Evolutionary conservation across 1,140 invertebrate species (phyloP), one percentile per base, ranked within the genome.

Genomic region (Melitaea cinxia): DNA sequence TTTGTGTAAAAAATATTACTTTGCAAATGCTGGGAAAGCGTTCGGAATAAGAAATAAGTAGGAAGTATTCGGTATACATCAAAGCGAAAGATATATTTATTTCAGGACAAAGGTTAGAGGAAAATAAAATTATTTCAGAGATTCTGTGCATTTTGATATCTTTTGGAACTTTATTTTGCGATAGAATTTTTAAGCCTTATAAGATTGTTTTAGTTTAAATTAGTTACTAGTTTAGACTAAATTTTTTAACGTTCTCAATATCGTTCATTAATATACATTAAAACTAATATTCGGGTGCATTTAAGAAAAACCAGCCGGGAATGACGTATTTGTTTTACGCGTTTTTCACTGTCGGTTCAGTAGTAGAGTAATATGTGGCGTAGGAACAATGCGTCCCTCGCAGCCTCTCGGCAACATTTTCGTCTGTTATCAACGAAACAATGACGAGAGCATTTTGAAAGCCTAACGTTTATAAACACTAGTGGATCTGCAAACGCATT

Each of bases 391-490:
- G 26, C 45, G 47, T 50, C 45, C 57, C 42, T 17, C 35, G 58
- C 21, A 39, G 49, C 35, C 59, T 53, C 55, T 53, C 49, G 35
- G 56, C 54, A 35, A 50, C 63, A 58, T 65, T 65, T 65, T 65
- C 47, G 47, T 60, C 57, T 50, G 59, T 35, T 65, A 63, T 55
- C 37, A 35, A 17, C 49, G 49, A 55, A 65, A 63, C 63, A 65
- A 65, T 45, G 37, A 58, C 23, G 10, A 59, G 55, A 28, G 63
- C 42, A 60, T 50, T 49, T 49, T 45, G 61, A 39, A 19, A 63
- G 53, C 53, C 54, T 35, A 59, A 65, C 63, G 63, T 65, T 65
- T 65, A 65, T 55, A 59, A 57, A 58, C 56, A 50, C 24, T 24
- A 58, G 33, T 59, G 55, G 45, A 65, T 49, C 47, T 35, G 37